Evolutionary conservation across 2,113 vertebrate genomes (phyloP).

Genomic region (Condylura cristata): DNA sequence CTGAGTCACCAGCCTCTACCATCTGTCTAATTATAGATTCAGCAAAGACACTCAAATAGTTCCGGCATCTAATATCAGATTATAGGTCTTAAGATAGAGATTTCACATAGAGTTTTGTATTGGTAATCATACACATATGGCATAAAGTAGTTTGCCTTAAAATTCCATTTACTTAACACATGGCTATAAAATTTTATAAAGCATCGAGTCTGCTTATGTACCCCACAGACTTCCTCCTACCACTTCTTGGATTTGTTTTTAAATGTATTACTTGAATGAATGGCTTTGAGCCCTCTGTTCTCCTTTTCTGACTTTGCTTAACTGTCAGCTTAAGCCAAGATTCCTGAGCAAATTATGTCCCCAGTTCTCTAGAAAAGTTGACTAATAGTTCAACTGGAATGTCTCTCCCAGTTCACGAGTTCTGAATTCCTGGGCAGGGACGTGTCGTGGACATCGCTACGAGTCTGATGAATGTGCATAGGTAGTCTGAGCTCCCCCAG

Average conservation of each 20-base stretch:
- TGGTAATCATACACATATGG: not conserved
- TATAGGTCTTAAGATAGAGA: not conserved
- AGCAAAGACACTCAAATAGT: not conserved
- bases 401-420: not conserved
- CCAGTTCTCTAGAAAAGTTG: not conserved
- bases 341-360: not conserved
- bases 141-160: slow-evolving; percentile 1
- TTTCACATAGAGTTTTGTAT: not conserved
- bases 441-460: not conserved
- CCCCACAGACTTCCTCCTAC: not conserved
- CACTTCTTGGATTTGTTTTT: not conserved
- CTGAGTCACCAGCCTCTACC: not conserved
- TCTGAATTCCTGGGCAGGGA: not conserved
- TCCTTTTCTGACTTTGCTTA: not conserved
- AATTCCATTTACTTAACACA: not conserved
- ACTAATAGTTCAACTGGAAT: not conserved
- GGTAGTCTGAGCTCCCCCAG: not conserved
- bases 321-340: not conserved
- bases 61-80: not conserved
- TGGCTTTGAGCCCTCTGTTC: not conserved
- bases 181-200: not conserved
- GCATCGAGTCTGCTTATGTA: not conserved
- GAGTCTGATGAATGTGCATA: not conserved
- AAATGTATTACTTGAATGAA: not conserved
- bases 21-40: slow-evolving; percentile 39